These are phyloP conservation scores for Otolemur garnettii DNA, from an alignment of 2,113 vertebrate genomes.

Conservation along the genomic window DNA sequence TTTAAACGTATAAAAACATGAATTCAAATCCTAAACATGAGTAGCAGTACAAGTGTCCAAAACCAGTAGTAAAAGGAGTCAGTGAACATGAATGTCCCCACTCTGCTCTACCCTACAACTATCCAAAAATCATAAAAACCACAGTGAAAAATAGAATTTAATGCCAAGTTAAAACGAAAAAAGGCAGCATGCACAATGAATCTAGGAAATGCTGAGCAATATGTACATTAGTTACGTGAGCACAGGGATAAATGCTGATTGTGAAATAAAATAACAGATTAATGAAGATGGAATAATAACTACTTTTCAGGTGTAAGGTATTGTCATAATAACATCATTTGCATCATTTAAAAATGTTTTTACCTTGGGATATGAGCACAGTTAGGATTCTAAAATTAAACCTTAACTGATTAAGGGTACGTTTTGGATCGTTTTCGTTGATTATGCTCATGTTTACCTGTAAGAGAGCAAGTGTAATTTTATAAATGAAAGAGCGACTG, in stretches of 20 bases:
- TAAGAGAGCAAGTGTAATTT: slow-evolving; percentile 45
- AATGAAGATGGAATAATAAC: not conserved
- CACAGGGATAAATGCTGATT: not conserved
- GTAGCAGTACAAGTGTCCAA: not conserved
- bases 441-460: not conserved
- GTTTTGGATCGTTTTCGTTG: slow-evolving; percentile 30
- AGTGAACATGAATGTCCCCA: not conserved
- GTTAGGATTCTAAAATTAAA: not conserved
- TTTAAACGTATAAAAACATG: not conserved
- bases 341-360: slow-evolving; percentile 23
- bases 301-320: slow-evolving; percentile 9
- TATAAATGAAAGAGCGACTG: not conserved
- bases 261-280: not conserved
- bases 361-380: not conserved
- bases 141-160: not conserved
- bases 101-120: not conserved
- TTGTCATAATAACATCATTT: not conserved
- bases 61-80: slow-evolving; percentile 8
- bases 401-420: not conserved
- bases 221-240: not conserved
- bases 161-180: slow-evolving; percentile 12
- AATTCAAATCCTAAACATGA: not conserved
- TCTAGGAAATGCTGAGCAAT: not conserved
- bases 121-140: not conserved
- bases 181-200: not conserved